Evolutionary conservation across 2,888 invertebrate genomes (phyloP).

Genomic region (Torymus texanus): DNA sequence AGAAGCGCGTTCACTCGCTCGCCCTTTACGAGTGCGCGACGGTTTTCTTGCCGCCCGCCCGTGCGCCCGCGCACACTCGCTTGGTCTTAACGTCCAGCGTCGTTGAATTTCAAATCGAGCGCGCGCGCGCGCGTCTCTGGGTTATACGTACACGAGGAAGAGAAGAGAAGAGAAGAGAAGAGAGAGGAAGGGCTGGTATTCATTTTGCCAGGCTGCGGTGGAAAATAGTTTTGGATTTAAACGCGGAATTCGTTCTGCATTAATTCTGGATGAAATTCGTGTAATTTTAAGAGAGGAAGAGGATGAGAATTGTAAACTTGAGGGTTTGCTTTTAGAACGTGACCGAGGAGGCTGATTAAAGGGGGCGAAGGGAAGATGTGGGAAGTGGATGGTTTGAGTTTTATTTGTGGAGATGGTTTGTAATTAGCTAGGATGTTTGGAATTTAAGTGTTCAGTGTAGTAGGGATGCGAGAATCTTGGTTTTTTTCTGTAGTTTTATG

Average conservation of each 20-base stretch:
- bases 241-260: slow-evolving; percentile 36
- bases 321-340: slow-evolving; percentile 25
- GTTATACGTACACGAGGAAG: background rate
- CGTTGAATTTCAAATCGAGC: slow-evolving; percentile 66
- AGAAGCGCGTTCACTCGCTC: background rate
- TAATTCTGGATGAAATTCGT: slow-evolving; percentile 16
- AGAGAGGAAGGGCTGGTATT: slow-evolving; percentile 9
- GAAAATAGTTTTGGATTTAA: slow-evolving; percentile 42
- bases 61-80: slow-evolving; percentile 45
- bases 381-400: background rate
- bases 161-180: slow-evolving; percentile 8
- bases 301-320: slow-evolving; percentile 1
- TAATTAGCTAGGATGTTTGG: background rate
- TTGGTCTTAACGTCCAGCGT: slow-evolving; percentile 61
- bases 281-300: slow-evolving; percentile 15
- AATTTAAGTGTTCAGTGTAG: no score
- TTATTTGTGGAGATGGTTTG: background rate
- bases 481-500: no score
- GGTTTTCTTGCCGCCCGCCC: slow-evolving; percentile 65
- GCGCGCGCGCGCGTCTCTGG: slow-evolving; percentile 36
- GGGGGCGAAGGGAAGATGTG: background rate
- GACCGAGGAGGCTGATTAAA: slow-evolving; percentile 5
- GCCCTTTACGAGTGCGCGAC: slow-evolving; percentile 42
- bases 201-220: slow-evolving; percentile 14
- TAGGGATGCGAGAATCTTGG: no score